A percentile compares a stretch with the other conserved stretches of the same genome.
Evolutionary conservation across 35 echinoderm and acorn worm genomes (phyloP).

Genomic region (Hemicentrotus pulcherrimus): DNA sequence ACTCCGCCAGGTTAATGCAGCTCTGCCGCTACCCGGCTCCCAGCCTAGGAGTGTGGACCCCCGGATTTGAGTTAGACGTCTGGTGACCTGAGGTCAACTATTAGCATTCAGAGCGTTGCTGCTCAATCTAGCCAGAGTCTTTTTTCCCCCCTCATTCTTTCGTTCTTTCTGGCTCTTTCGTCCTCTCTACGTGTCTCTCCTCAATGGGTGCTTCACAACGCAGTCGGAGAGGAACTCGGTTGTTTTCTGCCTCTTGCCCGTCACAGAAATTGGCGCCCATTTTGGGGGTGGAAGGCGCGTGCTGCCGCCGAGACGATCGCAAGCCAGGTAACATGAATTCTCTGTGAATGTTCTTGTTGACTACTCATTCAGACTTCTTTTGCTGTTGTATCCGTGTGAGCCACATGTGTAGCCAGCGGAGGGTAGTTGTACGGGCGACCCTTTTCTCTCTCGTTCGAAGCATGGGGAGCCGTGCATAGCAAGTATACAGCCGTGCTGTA

Average conservation of each 20-base stretch:
- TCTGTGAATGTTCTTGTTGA: background rate
- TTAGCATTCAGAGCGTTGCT: slow-evolving; percentile 10
- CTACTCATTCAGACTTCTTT: background rate
- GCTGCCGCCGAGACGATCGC: slow-evolving; percentile 4
- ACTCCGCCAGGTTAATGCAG: background rate
- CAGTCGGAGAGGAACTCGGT: background rate
- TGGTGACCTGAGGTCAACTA: background rate
- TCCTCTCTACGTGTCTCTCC: background rate
- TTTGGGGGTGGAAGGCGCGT: slow-evolving; percentile 14
- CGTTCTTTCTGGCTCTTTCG: background rate
- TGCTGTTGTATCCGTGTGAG: background rate
- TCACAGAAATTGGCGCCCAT: background rate
- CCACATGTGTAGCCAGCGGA: background rate
- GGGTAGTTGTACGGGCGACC: background rate
- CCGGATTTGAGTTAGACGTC: slow-evolving; percentile 8
- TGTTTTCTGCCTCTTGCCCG: background rate
- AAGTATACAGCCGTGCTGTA: background rate
- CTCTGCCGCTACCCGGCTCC: background rate
- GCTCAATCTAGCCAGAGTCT: slow-evolving; percentile 8
- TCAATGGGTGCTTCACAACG: background rate
- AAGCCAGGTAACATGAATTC: slow-evolving; percentile 12
- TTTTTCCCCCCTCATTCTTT: slow-evolving; percentile 10
- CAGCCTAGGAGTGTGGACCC: slow-evolving; percentile 5
- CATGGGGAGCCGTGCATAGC: background rate
- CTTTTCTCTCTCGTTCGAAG: background rate